phyloP scores from a whole-genome alignment of 2,888 invertebrate genomes.

The Limenitis camilla region DNA sequence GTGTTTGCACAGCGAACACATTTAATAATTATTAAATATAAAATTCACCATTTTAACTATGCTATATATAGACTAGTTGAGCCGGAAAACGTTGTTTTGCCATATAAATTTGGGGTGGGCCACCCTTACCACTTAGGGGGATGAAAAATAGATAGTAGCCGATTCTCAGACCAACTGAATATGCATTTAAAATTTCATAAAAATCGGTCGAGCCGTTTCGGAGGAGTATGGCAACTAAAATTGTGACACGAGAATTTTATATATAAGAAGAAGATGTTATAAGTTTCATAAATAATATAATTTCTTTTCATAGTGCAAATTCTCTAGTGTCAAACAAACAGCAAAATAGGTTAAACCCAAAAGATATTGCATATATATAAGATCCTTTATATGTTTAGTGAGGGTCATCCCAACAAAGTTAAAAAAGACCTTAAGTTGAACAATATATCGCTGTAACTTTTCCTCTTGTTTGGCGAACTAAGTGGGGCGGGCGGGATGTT shows the following conservation, averaged over 20 bases:
- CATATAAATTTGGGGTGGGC: too few species aligned
- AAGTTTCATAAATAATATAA: neutral
- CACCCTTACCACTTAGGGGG: too few species aligned
- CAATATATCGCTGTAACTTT: conserved; percentile 28
- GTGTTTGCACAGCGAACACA: too few species aligned
- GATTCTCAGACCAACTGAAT: too few species aligned
- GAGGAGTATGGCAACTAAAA: too few species aligned
- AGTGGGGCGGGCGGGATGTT: conserved; percentile 32
- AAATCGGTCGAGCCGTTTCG: too few species aligned
- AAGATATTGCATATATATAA: conserved; percentile 1
- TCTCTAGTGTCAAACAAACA: neutral
- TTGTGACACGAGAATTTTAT: too few species aligned
- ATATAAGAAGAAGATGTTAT: neutral
- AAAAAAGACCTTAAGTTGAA: conserved; percentile 21
- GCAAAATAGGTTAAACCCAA: neutral
- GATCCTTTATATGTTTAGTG: conserved; percentile 8
- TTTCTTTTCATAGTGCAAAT: neutral
- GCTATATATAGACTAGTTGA: neutral
- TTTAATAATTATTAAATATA: too few species aligned
- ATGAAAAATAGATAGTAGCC: too few species aligned
- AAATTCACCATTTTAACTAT: too few species aligned
- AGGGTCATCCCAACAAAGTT: conserved; percentile 22
- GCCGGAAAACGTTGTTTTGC: too few species aligned
- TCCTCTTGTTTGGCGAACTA: conserved; percentile 25
- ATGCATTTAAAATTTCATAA: too few species aligned